phyloP scores from a whole-genome alignment of 37 sponge, comb jelly and placozoan genomes.

The Beroe forskalii region DNA sequence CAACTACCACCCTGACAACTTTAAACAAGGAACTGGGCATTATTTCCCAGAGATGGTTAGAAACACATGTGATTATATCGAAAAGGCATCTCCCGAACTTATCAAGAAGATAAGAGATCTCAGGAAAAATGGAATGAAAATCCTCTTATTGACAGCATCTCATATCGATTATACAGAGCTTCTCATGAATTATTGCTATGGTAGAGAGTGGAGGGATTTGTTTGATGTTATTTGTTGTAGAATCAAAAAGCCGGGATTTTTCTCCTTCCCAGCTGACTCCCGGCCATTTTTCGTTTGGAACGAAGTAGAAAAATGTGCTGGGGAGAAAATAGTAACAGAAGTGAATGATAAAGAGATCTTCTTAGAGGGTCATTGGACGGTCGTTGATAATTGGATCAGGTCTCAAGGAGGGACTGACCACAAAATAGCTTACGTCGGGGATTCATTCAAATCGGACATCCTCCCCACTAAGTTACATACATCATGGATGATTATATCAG shows the following conservation, averaged over 20 bases:
- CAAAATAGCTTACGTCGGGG: slow-evolving; percentile 23
- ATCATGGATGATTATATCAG: slow-evolving; percentile 1
- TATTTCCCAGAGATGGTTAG: slow-evolving; percentile 29
- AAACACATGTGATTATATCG: neutral
- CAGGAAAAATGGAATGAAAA: neutral
- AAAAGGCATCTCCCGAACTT: neutral
- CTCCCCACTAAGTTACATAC: slow-evolving; percentile 15
- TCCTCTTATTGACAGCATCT: slow-evolving; percentile 14
- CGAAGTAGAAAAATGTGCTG: neutral
- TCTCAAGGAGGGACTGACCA: neutral
- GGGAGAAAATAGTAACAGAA: neutral
- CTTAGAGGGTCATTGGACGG: slow-evolving; percentile 49
- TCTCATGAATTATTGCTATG: slow-evolving; percentile 15
- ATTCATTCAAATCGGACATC: slow-evolving; percentile 51
- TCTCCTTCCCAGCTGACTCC: neutral
- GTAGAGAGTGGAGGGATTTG: slow-evolving; percentile 6
- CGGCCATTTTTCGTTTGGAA: slow-evolving; percentile 13
- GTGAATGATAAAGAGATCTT: neutral
- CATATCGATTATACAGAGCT: slow-evolving; percentile 50
- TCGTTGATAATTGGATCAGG: slow-evolving; percentile 31
- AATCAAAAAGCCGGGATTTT: slow-evolving; percentile 26
- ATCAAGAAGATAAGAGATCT: neutral
- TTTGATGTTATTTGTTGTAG: slow-evolving; percentile 51
- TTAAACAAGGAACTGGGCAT: neutral
- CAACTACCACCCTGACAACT: slow-evolving; percentile 56